Percentiles rank a stretch among this genome's conserved stretches.
Conservation (phyloP, 2,797 vertebrate genomes). For the Trachops cirrhosus region DNA sequence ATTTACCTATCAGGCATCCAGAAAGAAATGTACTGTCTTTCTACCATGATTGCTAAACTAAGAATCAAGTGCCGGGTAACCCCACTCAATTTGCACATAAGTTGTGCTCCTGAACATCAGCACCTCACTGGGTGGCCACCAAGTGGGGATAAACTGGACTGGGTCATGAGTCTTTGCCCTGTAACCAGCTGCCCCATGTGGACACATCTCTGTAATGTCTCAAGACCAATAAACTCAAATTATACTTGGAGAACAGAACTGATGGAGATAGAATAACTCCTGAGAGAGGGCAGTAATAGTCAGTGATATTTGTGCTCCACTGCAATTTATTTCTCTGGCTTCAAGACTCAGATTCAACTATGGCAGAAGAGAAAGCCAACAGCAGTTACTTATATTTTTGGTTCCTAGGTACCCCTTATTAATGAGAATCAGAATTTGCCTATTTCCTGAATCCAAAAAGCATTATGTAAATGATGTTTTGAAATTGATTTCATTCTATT, state of each 20-base stretch:
- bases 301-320: constrained; percentile 7
- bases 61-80: neutral
- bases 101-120: neutral
- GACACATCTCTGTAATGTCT: neutral
- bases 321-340: constrained; percentile 30
- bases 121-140: neutral
- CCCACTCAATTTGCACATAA: neutral
- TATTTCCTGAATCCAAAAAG: constrained; percentile 24
- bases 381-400: constrained; percentile 26
- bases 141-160: neutral
- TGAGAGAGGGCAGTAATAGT: neutral
- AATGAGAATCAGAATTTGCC: constrained; percentile 41
- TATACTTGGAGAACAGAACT: neutral
- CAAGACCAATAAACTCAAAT: neutral
- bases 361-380: neutral
- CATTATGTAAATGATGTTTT: constrained; percentile 35
- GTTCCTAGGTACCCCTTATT: constrained; percentile 33
- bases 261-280: neutral
- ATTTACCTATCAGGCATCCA: neutral
- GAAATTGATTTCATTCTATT: constrained; percentile 27
- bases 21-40: neutral
- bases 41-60: neutral
- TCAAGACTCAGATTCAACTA: neutral
- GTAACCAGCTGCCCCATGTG: neutral
- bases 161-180: neutral